These are phyloP conservation scores for Sesia bembeciformis DNA, from an alignment of 2,888 invertebrate species.

Conservation along the genomic window DNA sequence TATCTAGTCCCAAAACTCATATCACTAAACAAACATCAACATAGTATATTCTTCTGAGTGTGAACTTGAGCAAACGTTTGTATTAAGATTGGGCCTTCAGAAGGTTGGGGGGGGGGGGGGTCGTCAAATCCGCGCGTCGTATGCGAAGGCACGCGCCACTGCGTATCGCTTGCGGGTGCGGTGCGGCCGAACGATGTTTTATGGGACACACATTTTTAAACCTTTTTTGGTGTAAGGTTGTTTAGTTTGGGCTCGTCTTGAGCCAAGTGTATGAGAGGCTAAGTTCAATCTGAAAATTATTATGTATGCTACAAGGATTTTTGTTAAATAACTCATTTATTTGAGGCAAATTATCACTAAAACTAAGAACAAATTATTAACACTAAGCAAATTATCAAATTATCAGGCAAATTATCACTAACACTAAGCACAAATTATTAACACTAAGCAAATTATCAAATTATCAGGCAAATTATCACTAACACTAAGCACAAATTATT, in stretches of 20 bases:
- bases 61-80: constrained; percentile 54
- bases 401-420: no score
- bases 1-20: not conserved
- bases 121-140: constrained; percentile 40
- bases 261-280: no score
- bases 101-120: constrained; percentile 20
- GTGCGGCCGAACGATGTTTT: constrained; percentile 31
- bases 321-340: no score
- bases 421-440: no score
- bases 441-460: no score
- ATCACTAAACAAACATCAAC: not conserved
- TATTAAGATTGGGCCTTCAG: constrained; percentile 41
- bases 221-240: constrained; percentile 28
- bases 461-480: no score
- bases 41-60: constrained; percentile 50
- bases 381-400: no score
- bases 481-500: no score
- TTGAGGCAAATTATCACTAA: no score
- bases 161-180: constrained; percentile 31
- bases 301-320: no score
- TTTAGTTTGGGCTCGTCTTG: constrained; percentile 19
- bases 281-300: no score
- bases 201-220: constrained; percentile 38
- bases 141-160: constrained; percentile 57
- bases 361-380: no score